phyloP scores from a whole-genome alignment of 1,140 invertebrate species.

The Solenopsis fugax region DNA sequence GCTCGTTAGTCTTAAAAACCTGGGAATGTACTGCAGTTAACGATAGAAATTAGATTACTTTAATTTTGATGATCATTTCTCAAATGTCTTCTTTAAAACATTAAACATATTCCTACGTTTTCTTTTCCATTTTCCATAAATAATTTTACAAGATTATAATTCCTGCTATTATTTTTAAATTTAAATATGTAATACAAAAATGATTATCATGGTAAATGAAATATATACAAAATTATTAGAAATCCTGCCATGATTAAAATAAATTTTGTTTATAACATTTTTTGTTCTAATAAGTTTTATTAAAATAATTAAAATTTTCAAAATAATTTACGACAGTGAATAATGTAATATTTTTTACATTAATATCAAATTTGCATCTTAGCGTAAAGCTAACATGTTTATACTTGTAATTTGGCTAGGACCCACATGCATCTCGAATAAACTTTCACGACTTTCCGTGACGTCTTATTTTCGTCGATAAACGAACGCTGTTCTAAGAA shows the following conservation, averaged over 20 bases:
- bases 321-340: not conserved
- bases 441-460: constrained; percentile 69
- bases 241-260: not conserved
- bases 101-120: not conserved
- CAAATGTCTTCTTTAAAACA: not conserved
- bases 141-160: no score
- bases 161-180: not conserved
- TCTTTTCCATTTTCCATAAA: not conserved
- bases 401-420: not conserved
- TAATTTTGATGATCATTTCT: not conserved
- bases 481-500: constrained; percentile 69
- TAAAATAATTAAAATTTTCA: not conserved
- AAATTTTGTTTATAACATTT: constrained; percentile 9
- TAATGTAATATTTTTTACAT: not conserved
- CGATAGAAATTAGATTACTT: not conserved
- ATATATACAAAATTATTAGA: not conserved
- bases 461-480: constrained; percentile 74
- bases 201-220: not conserved
- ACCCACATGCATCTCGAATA: constrained; percentile 29
- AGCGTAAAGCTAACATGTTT: not conserved
- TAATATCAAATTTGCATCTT: not conserved
- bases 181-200: not conserved
- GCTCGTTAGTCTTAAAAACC: constrained; percentile 64
- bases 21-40: not conserved
- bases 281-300: not conserved